Evolutionary conservation across 2,888 invertebrate species (phyloP).

Genomic region (Pomacea canaliculata): DNA sequence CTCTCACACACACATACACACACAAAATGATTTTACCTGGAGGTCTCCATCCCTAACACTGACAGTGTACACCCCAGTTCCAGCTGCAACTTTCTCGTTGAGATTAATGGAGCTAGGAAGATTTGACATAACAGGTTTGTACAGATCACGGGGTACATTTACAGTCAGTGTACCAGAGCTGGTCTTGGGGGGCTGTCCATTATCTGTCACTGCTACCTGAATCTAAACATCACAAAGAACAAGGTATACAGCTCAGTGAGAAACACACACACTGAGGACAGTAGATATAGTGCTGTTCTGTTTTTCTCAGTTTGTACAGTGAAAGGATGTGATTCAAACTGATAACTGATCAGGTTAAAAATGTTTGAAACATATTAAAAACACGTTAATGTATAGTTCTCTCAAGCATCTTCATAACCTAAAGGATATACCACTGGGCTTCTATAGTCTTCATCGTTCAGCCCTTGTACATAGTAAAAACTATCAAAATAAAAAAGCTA

Average conservation of each 20-base stretch:
- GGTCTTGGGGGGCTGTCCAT: slow-evolving; percentile 46
- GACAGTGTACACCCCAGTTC: slow-evolving; percentile 37
- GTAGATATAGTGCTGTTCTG: neutral
- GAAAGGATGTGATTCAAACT: no score
- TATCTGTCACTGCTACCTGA: slow-evolving; percentile 47
- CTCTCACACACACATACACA: neutral
- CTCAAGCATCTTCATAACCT: no score
- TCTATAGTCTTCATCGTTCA: no score
- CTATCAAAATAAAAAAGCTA: no score
- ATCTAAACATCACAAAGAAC: slow-evolving; percentile 41
- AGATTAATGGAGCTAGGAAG: slow-evolving; percentile 40
- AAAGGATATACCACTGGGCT: no score
- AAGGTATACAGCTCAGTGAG: neutral
- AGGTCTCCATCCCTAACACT: no score
- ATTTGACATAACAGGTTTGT: slow-evolving; percentile 46
- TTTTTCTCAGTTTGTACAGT: no score
- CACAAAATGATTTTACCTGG: neutral
- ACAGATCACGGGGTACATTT: slow-evolving; percentile 52
- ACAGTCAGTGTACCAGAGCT: slow-evolving; percentile 43
- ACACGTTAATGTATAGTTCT: no score
- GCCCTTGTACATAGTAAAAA: no score
- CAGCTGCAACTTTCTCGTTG: slow-evolving; percentile 33
- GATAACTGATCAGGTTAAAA: no score
- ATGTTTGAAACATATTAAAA: no score
- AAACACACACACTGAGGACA: neutral